Evolutionary conservation across 2,888 invertebrate genomes (phyloP).

Genomic region (Drosophila formosana): DNA sequence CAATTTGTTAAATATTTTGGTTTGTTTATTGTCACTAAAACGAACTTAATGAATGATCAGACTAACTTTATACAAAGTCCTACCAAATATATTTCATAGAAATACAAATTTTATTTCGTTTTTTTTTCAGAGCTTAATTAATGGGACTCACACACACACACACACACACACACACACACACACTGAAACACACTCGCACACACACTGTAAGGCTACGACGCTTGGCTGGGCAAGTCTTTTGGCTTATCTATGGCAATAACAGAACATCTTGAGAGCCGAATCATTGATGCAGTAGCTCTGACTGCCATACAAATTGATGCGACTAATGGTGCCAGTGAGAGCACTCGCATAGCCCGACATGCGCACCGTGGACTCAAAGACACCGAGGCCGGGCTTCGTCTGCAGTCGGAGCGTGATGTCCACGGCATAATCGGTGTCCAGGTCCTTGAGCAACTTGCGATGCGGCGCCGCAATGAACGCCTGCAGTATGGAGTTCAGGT

Average conservation of each 20-base stretch:
- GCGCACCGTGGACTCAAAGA: constrained; percentile 92
- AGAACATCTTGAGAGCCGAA: constrained; percentile 91
- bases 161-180: not conserved
- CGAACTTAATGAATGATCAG: constrained; percentile 78
- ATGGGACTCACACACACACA: not conserved
- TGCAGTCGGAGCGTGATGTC: constrained; percentile 85
- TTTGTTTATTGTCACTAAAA: constrained; percentile 55
- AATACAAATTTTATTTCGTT: constrained; percentile 46
- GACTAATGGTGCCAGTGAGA: constrained; percentile 89
- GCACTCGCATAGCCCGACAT: constrained; percentile 81
- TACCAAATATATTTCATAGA: constrained; percentile 65
- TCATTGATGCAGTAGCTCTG: constrained; percentile 92
- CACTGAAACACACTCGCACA: constrained; percentile 7
- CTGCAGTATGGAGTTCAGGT: constrained; percentile 88
- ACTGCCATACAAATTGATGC: constrained; percentile 92
- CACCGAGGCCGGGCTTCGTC: constrained; percentile 86
- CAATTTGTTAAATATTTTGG: constrained; percentile 1
- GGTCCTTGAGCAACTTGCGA: constrained; percentile 81
- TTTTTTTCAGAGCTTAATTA: constrained; percentile 31
- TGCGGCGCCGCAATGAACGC: constrained; percentile 88
- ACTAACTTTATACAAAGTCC: constrained; percentile 58
- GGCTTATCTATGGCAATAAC: constrained; percentile 88
- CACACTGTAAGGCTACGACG: constrained; percentile 59
- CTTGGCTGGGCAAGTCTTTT: constrained; percentile 46
- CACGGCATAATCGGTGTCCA: constrained; percentile 80